Base-by-base conservation (phyloP, 2,113 vertebrate genomes). In the Prolemur simus region DNA sequence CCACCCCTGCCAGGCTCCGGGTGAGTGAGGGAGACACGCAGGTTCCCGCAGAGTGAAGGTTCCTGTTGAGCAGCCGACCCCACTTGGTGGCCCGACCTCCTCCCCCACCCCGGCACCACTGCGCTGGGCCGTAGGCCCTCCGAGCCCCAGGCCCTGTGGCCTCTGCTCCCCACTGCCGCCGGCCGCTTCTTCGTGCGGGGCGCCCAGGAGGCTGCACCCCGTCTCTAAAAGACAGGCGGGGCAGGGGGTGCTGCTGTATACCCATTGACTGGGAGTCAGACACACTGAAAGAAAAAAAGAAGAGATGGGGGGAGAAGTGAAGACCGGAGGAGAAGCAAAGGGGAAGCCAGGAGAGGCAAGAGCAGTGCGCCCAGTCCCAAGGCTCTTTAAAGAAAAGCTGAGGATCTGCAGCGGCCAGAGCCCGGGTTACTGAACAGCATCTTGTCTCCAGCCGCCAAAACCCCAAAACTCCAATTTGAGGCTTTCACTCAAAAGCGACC, bases 11-110 rank as follows among this genome's bases (percentile, higher is more conserved):
- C 27, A 11, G 68, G 20, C 52, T 34, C 18, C 9, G 29, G 34
- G 29, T 77, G n/a, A 42, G 49, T 37, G 64, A 42, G 7, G 5
- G 39, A 52, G 63, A 58, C 52, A 4, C 2, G 3, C 6, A 18
- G 39, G 18, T 54, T 47, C 45, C 39, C 47, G 54, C 1, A 2
- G 39, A n/a, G 8, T 3, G 7, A 84, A 94, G 94, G 64, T 58
- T 64, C 18, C 76, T n/a, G 74, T 47, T 21, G 74, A 80, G 81
- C 47, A 87, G 68, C 83, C 54, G 34, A 97, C 95, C 97, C 90
- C 69, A 29, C 29, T 23, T 34, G 5, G 1, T 6, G 1, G 37
- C 86, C 97, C 74, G 63, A 86, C 89, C 93, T 71, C 76, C 68
- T 77, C 76, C 68, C 80, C 56, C 5, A 18, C 47, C 29, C 91